Evolutionary conservation across 2,797 vertebrate species (phyloP), one percentile per base, ranked within the genome.

Genomic region (Micromesistius poutassou): DNA sequence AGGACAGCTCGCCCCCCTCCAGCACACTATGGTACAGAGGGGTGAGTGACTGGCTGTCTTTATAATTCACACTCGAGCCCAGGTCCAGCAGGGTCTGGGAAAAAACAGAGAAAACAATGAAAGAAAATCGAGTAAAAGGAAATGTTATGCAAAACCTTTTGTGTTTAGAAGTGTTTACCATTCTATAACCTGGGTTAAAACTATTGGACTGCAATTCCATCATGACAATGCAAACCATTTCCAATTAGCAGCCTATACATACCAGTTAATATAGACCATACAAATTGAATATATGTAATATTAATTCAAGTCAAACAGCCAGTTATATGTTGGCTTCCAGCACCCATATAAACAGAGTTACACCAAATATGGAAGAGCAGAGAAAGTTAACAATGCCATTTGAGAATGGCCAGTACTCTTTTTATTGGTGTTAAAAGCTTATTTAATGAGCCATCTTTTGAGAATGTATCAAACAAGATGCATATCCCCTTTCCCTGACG

Each of bases 11-110:
- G 0, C 95, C 96, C 31, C 96, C 96, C 0, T 96, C 95, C 5
- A 96, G 71, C 0, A 95, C 95, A 0, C 95, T 96, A 89, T 97
- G 96, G 82, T 97, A 97, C 33, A 96, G 86, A 0, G 96, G 92
- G 0, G 96, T 96, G 81, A 97, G 90, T 6, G 95, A 95, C 19
- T 94, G 95, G 78, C 94, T 94, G 87, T 97, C 96, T 83, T 96
- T 97, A 76, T 96, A 96, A 82, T 97, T 95, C 0, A 96, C 94
- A 75, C 95, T 96, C 0, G 96, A 95, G 0, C 96, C 96, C 66
- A 97, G 92, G 76, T 96, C 96, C 79, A 97, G 71, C n/a, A 96
- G 92, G 1, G 94, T 94, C 96, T 96, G 76, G 28, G 3, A 33
- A 3, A 1, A 4, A 28, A 68, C 62, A 68, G 28, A 3, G 68